Evolutionary conservation across 2,888 invertebrate species (phyloP), one percentile per base, ranked within the genome.

Genomic region (Priocnemis perturbator): DNA sequence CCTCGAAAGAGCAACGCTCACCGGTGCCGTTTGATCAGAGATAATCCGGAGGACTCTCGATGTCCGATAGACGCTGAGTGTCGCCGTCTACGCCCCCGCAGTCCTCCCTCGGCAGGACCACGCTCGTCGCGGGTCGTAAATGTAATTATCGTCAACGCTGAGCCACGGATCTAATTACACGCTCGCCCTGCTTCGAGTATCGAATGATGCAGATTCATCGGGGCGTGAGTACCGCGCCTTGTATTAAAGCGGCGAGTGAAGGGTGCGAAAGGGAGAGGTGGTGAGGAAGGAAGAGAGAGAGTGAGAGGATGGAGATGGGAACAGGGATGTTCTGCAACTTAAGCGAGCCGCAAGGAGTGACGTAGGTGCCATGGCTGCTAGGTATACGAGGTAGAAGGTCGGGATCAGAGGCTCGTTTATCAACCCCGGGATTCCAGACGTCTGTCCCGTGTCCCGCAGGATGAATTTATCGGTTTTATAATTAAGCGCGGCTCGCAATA

Each of bases 401-500:
- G 77, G 83, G 79, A 83, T 84, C 82, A 83, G 82, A 76, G 71
- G 83, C 83, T 86, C 86, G 83, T 86, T 86, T 85, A 86, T 87
- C 87, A 87, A 81, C 70, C 67, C 64, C 69, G 69, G 85, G 85
- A 86, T 87, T 85, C 80, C 83, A 75, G 77, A 78, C 80, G 84
- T 84, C 85, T 82, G 81, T 81, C 77, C 79, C 73, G 67, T 70
- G 81, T 79, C 78, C 74, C 81, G 62, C 77, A 72, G 79, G 80
- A 85, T 84, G 82, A 83, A 88, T 87, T 87, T 86, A 87, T 87
- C 83, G 86, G 85, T 85, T 87, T 86, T 84, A 86, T 87, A 88
- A 88, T 88, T 88, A 88, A 87, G 85, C 82, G 78, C 67, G 67
- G 74, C 78, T 70, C 75, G 83, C 78, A 78, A 81, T 82, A 82